These are phyloP conservation scores for Molossus molossus DNA, from an alignment of 2,797 vertebrate genomes.

Conservation along the genomic window DNA sequence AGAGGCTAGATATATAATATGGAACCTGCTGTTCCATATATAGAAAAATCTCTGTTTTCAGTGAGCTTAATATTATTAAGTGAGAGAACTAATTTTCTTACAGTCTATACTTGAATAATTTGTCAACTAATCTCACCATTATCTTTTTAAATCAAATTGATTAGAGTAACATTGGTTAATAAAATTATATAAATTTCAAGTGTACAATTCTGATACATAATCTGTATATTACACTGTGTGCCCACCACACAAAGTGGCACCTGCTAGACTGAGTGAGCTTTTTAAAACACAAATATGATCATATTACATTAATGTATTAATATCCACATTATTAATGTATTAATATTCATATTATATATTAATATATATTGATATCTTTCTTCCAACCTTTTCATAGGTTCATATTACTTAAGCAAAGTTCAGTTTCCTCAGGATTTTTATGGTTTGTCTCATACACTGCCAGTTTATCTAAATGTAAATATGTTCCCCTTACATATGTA, in stretches of 20 bases:
- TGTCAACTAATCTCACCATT: constrained; percentile 16
- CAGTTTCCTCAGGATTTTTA: neutral
- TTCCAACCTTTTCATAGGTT: neutral
- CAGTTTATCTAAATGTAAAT: neutral
- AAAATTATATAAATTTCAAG: neutral
- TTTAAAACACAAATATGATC: constrained; percentile 32
- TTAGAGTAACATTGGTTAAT: neutral
- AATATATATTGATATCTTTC: neutral
- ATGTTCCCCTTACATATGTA: neutral
- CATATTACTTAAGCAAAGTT: neutral
- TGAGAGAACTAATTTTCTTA: neutral
- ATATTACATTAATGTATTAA: neutral
- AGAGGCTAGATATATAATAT: neutral
- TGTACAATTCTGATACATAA: neutral
- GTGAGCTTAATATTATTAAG: neutral
- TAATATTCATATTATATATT: neutral
- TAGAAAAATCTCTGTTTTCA: neutral
- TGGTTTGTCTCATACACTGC: neutral
- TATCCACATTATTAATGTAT: neutral
- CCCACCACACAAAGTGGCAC: no score
- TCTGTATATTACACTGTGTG: neutral
- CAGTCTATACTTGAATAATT: neutral
- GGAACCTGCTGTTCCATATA: neutral
- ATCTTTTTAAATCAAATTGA: neutral
- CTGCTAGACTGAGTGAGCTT: neutral